Evolutionary conservation across 2,888 invertebrate genomes (phyloP), one percentile per base, ranked within the genome.

Genomic region (Papilio gigon): DNA sequence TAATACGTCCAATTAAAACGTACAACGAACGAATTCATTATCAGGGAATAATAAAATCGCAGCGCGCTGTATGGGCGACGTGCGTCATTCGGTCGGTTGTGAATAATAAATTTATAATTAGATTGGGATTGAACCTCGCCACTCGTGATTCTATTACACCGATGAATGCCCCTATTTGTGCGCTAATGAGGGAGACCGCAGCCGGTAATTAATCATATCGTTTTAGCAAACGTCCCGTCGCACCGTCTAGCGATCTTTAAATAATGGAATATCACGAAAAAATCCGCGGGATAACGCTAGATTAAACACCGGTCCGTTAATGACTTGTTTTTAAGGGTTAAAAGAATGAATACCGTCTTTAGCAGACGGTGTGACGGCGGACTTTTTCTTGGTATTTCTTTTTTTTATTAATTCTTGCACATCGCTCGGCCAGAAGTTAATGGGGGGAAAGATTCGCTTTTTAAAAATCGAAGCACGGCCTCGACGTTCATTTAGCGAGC

Each of bases 291-390:
- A 89, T 82, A 80, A 84, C 84, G 89, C 87, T 86, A 87, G 88
- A 87, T 86, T 89, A 84, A 87, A 87, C 90, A 83, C 85, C 84
- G 87, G 84, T 82, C 81, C 86, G 87, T 84, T 92, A 92, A 92
- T 92, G 91, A 91, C 91, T 92, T 92, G 92, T 91, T 92, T 91
- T 91, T 90, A 87, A 89, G 88, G 88, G 89, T 91, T 89, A 88
- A 86, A 90, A 90, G 88, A 89, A 85, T 85, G 87, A 88, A 88
- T 87, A 86, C 88, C 88, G 91, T 91, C 91, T 86, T 86, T 78
- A 77, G 79, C 91, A 91, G 91, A 86, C 88, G 86, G 83, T 82
- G 78, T 79, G 78, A 79, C 69, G 69, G n/a, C 69, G 75, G 77
- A 82, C 80, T 83, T 86, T 86, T 87, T 89, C 86, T 88, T 89